Evolutionary conservation across 2,888 invertebrate genomes (phyloP).

Genomic region (Stenoptilia bipunctidactyla): DNA sequence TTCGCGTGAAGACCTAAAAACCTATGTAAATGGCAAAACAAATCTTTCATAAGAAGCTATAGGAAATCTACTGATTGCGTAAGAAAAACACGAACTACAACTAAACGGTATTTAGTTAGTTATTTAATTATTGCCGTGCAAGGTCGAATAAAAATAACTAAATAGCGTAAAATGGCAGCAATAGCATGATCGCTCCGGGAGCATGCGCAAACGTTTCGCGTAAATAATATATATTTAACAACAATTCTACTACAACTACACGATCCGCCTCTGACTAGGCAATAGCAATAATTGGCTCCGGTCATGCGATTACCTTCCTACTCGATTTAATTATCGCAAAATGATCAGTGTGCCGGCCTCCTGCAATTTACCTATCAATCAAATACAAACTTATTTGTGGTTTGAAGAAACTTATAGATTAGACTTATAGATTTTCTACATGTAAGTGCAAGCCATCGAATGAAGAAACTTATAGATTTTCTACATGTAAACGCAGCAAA

Average conservation of each 20-base stretch:
- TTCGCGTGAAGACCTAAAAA: too few species aligned
- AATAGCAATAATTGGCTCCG: slow-evolving; percentile 58
- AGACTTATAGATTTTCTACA: slow-evolving; percentile 32
- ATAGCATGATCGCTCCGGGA: slow-evolving; percentile 26
- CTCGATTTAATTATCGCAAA: slow-evolving; percentile 68
- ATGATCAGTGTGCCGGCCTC: slow-evolving; percentile 64
- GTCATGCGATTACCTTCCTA: slow-evolving; percentile 70
- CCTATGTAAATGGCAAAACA: too few species aligned
- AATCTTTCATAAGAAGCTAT: too few species aligned
- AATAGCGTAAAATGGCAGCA: slow-evolving; percentile 8
- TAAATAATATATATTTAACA: slow-evolving; percentile 53
- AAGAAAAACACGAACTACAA: too few species aligned
- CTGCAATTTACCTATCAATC: slow-evolving; percentile 70
- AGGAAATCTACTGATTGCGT: too few species aligned
- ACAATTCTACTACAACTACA: slow-evolving; percentile 48
- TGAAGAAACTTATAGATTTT: too few species aligned
- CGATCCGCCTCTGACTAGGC: slow-evolving; percentile 60
- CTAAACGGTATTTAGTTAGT: too few species aligned
- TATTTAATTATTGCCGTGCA: too few species aligned
- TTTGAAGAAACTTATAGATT: slow-evolving; percentile 24
- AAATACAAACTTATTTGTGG: slow-evolving; percentile 39
- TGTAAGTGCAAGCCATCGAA: too few species aligned
- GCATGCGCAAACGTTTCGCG: slow-evolving; percentile 50
- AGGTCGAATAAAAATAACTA: slow-evolving; percentile 10
- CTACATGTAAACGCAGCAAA: background rate